Evolutionary conservation across 2,797 vertebrate genomes (phyloP).

Genomic region (Gobio occitaniae): DNA sequence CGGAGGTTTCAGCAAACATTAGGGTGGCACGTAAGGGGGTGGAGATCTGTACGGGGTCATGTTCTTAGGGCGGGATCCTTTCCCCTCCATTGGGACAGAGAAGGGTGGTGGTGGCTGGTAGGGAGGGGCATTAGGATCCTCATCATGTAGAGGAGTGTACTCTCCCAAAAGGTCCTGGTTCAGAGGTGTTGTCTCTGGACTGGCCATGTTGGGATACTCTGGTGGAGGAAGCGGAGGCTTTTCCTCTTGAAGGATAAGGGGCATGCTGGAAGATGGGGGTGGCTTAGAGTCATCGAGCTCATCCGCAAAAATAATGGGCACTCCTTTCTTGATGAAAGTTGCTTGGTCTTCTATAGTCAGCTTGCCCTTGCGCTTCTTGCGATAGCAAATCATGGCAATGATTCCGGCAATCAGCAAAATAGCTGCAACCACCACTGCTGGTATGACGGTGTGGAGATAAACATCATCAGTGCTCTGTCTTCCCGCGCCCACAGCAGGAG

Average conservation of each 20-base stretch:
- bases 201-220: constrained; percentile 93
- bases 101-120: constrained; percentile 98
- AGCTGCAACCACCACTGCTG: constrained; percentile 94
- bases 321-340: constrained; percentile 98
- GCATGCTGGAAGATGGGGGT: constrained; percentile 95
- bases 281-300: constrained; percentile 98
- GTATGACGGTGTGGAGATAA: constrained; percentile 96
- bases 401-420: constrained; percentile 93
- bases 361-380: constrained; percentile 97
- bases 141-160: constrained; percentile 92
- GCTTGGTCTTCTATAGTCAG: constrained; percentile 98
- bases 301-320: constrained; percentile 97
- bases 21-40: constrained; percentile 97
- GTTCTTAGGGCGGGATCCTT: constrained; percentile 98
- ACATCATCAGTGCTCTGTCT: constrained; percentile 93
- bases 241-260: constrained; percentile 96
- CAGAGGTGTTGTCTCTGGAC: constrained; percentile 91
- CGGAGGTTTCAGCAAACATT: constrained; percentile 77
- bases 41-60: constrained; percentile 98
- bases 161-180: constrained; percentile 95
- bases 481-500: constrained; percentile 82
- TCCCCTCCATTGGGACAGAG: constrained; percentile 94
- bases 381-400: constrained; percentile 98
- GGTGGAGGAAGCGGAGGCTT: constrained; percentile 95
- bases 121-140: constrained; percentile 94